Conservation (phyloP, 2,888 invertebrate genomes). For the Limnephilus rhombicus region DNA sequence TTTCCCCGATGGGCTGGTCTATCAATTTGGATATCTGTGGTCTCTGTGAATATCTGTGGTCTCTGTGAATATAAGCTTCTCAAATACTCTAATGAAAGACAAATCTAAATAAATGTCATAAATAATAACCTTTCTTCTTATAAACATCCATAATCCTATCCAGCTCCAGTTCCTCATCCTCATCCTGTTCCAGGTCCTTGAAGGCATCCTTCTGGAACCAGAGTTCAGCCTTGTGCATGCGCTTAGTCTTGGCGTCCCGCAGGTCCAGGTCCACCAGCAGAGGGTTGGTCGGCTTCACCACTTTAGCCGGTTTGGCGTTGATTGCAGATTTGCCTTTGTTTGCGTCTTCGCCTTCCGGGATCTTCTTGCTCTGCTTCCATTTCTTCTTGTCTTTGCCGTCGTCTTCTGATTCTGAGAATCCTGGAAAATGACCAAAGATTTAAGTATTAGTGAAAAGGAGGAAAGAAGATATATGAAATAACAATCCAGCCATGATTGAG, state of each 20-base stretch:
- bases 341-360: conserved; percentile 44
- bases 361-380: conserved; percentile 70
- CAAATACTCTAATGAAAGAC: background rate
- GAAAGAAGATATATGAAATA: background rate
- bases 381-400: conserved; percentile 69
- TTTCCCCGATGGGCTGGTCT: too few relatives aligned
- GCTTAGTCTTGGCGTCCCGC: conserved; percentile 84
- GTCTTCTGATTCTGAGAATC: conserved; percentile 82
- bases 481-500: background rate
- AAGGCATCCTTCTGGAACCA: conserved; percentile 94
- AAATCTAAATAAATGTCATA: background rate
- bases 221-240: conserved; percentile 87
- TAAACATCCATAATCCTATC: conserved; percentile 86
- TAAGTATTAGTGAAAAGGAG: background rate
- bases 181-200: conserved; percentile 87
- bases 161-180: conserved; percentile 92
- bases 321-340: conserved; percentile 48
- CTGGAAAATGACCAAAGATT: conserved; percentile 70
- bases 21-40: too few relatives aligned
- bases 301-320: conserved; percentile 67
- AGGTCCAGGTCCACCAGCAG: conserved; percentile 89
- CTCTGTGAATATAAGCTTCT: background rate
- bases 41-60: background rate
- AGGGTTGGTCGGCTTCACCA: conserved; percentile 78
- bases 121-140: conserved; percentile 82